These are phyloP conservation scores for Ecliptopera silaceata DNA, from an alignment of 2,888 invertebrate genomes.

Conservation along the genomic window DNA sequence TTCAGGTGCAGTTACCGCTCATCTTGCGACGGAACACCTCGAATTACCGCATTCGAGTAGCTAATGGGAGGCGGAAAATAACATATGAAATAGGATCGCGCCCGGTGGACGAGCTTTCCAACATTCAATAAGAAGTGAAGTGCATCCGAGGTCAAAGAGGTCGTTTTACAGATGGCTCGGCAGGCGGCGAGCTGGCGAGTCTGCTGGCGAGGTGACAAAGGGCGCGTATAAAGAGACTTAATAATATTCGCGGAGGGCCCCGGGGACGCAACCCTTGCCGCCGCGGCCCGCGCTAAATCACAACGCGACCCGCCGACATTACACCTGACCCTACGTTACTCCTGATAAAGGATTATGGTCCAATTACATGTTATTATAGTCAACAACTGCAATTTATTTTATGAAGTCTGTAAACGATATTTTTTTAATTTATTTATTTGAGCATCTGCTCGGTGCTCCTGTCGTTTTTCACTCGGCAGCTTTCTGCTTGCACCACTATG, in stretches of 20 bases:
- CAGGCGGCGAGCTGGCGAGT: slow-evolving; percentile 13
- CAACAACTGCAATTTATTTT: slow-evolving; percentile 15
- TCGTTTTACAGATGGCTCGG: slow-evolving; percentile 55
- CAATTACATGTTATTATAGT: slow-evolving; percentile 45
- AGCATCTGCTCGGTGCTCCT: slow-evolving; percentile 2
- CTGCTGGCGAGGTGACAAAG: slow-evolving; percentile 54
- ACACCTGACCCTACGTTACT: slow-evolving; percentile 53
- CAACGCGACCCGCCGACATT: slow-evolving; percentile 36
- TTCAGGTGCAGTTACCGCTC: slow-evolving; percentile 14
- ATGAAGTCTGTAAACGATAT: slow-evolving; percentile 1
- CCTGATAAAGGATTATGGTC: slow-evolving; percentile 53
- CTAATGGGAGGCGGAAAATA: slow-evolving; percentile 3
- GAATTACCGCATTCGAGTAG: slow-evolving; percentile 2
- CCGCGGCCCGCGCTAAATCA: slow-evolving; percentile 42
- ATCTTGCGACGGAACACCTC: slow-evolving; percentile 5
- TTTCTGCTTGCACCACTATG: neutral
- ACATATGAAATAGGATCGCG: neutral
- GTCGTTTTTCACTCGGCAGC: neutral
- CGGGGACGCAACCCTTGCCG: slow-evolving; percentile 36
- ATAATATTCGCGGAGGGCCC: slow-evolving; percentile 59
- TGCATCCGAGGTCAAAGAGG: slow-evolving; percentile 57
- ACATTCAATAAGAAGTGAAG: slow-evolving; percentile 50
- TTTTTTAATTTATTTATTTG: neutral
- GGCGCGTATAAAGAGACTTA: slow-evolving; percentile 60
- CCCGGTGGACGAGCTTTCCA: slow-evolving; percentile 34